Base-by-base conservation (phyloP, 1,140 invertebrate genomes). In the Heliconius eleuchia region DNA sequence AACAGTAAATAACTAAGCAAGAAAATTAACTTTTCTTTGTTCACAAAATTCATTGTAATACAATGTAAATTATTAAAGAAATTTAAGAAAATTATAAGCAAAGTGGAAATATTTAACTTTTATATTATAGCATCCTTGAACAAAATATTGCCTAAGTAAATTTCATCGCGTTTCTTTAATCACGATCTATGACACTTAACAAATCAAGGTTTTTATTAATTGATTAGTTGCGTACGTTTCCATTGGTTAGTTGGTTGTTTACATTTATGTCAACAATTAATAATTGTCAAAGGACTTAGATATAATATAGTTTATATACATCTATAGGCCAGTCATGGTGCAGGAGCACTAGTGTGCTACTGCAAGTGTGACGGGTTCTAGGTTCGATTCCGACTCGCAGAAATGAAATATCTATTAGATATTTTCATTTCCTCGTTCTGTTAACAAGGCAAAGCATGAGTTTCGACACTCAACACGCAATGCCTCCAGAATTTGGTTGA, bases 191-290 rank as follows among this genome's bases (percentile, higher is more conserved):
- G 57, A 73, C 37, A 57, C 16, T 78, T 52, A 52, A 79, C 52
- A 71, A 79, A 71, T 79, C 73, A 79, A 79, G 77, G 73, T 79
- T 73, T 70, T 37, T 42, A 70, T 70, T 79, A 50, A 74, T 71
- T 74, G 37, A 79, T 74, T 74, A 42, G 27, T 73, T 78, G 55
- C 71, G 27, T 71, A 34, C 60, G 27, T 66, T 60, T 66, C 27
- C 27, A 66, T 66, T 30, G 27, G 13, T 66, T 66, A 9, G 57
- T n/a, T 9, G 9, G 19, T 57, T 57, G 19, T 60, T 27, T 60
- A 60, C 57, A 27, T 19, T 19, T 60, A 60, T 60, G 23, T 60
- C 27, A 60, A 60, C 57, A 27, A 27, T 60, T 60, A 60, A 60
- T 27, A 60, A 27, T 60, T 6, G 23, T 8, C 27, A 18, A 18